These are phyloP conservation scores for Dryomyza anilis DNA, from an alignment of 2,888 invertebrate genomes.

Conservation along the genomic window DNA sequence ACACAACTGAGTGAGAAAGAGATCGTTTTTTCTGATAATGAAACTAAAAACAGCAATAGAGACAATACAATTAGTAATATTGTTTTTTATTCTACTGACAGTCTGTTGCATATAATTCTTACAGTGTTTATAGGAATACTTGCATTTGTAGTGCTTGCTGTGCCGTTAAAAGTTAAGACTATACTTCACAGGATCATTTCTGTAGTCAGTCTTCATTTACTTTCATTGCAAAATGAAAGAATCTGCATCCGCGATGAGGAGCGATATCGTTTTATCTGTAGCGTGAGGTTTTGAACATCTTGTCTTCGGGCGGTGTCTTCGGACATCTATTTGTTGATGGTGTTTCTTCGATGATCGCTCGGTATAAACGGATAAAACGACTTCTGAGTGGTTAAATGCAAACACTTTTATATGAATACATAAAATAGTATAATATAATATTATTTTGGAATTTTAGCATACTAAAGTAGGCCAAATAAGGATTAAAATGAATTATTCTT, in stretches of 20 bases:
- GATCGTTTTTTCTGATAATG: too few species aligned
- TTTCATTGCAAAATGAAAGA: constrained; percentile 64
- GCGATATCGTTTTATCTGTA: constrained; percentile 63
- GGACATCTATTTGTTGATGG: constrained; percentile 7
- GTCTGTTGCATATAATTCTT: too few species aligned
- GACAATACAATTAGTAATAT: too few species aligned
- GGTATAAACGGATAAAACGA: constrained; percentile 40
- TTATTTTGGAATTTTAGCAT: too few species aligned
- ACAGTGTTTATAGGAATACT: constrained; percentile 30
- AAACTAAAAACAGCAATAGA: too few species aligned
- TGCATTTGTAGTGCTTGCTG: not conserved
- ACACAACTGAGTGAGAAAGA: too few species aligned
- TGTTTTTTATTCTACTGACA: too few species aligned
- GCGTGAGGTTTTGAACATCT: constrained; percentile 61
- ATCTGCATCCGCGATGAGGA: constrained; percentile 67
- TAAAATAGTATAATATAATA: too few species aligned
- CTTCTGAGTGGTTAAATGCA: constrained; percentile 42
- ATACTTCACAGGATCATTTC: constrained; percentile 72
- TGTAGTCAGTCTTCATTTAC: constrained; percentile 69
- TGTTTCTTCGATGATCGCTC: constrained; percentile 45
- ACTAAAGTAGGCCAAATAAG: too few species aligned
- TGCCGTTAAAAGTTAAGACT: constrained; percentile 50
- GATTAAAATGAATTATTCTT: too few species aligned
- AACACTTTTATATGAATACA: constrained; percentile 30
- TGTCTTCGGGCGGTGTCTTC: constrained; percentile 28